Evolutionary conservation across 2,113 vertebrate genomes (phyloP).

Genomic region (Elephas maximus): DNA sequence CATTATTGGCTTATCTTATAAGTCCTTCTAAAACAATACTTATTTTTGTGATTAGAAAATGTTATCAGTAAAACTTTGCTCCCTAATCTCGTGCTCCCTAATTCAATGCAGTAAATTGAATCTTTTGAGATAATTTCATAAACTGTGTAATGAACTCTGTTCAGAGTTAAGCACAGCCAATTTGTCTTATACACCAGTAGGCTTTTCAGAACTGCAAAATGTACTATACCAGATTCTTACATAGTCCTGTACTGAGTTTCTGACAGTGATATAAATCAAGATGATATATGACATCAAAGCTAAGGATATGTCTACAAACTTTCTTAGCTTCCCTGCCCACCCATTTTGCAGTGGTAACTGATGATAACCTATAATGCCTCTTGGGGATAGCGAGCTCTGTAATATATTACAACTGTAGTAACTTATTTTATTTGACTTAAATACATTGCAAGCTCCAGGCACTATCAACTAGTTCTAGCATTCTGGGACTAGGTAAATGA

Average conservation of each 20-base stretch:
- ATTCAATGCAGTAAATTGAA: neutral
- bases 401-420: neutral
- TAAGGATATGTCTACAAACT: neutral
- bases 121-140: conserved; percentile 50
- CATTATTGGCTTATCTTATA: neutral
- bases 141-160: neutral
- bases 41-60: conserved; percentile 6
- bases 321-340: neutral
- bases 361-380: neutral
- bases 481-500: neutral
- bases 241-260: neutral
- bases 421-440: neutral
- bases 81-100: neutral
- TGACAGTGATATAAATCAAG: neutral
- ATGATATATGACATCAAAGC: neutral
- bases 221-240: neutral
- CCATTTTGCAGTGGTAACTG: neutral
- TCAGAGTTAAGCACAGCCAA: neutral
- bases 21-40: neutral
- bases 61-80: neutral
- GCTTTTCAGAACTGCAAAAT: neutral
- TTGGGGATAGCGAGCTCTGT: neutral
- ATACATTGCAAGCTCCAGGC: neutral
- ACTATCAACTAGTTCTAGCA: neutral
- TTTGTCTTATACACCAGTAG: neutral